Evolutionary conservation across 1,140 invertebrate species (phyloP), one percentile per base, ranked within the genome.

Genomic region (Drosophila jambulina): DNA sequence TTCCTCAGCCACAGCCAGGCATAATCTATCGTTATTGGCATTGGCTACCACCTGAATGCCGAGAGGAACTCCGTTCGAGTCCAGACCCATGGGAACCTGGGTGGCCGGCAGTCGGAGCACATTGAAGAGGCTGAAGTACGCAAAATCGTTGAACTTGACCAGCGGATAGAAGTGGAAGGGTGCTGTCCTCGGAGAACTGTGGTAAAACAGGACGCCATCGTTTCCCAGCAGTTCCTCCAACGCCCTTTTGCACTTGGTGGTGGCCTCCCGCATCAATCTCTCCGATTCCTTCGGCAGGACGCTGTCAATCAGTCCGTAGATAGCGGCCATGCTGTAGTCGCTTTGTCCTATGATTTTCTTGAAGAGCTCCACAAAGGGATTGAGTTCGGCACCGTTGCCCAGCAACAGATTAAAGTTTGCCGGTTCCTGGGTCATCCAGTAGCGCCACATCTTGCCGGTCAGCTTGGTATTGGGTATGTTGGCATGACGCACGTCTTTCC

Each of bases 61-160:
- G 25, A 98, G 70, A 0, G 97, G 97, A 17, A 98, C 74, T 0
- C 97, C 97, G 29, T 95, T 94, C 2, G 93, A 91, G 83, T 95
- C 95, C 45, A 98, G 92, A 1, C 97, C 97, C 60, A 98, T 91
- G 0, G 94, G 97, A 17, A 96, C 94, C 59, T 98, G 97, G 0
- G 96, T 98, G 1, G 95, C 96, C 9, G 98, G 98, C 17, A 98
- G 93, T 34, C 95, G 95, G 1, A 99, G 92, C 9, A 96, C 96
- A 93, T 99, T 99, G 92, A 99, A 98, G 42, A 99, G 94, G 29
- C 95, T 96, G 93, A 97, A 98, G 92, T 99, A 98, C 9, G 95
- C 94, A 93, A 98, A 98, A 93, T 99, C 98, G 86, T 95, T 97
- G 3, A 97, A 96, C 57, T 96, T 95, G 4, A 97, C 93, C 72